Conservation (phyloP, 2,888 invertebrate genomes). For the Patella pellucida region DNA sequence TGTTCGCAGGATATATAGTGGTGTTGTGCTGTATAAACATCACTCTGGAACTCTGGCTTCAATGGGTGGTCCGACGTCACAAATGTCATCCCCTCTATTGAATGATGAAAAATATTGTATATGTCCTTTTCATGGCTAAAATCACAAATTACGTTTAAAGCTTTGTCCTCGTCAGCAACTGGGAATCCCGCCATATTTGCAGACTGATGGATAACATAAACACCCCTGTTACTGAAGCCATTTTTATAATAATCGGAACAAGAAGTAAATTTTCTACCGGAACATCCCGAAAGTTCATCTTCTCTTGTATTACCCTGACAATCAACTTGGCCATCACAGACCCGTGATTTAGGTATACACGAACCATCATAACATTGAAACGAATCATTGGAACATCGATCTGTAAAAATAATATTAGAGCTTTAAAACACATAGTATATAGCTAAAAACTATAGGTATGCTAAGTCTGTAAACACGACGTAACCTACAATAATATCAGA, state of each 20-base stretch:
- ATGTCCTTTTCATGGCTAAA: neutral
- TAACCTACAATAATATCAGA: too few relatives aligned
- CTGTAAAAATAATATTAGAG: neutral
- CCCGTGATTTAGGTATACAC: slow-evolving; percentile 7
- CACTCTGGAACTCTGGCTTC: too few relatives aligned
- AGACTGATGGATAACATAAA: neutral
- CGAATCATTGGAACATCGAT: neutral
- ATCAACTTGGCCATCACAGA: slow-evolving; percentile 19
- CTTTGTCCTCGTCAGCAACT: neutral
- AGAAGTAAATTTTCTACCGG: neutral
- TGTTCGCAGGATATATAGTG: neutral
- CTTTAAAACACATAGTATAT: too few relatives aligned
- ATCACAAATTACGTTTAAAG: too few relatives aligned
- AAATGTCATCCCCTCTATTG: neutral
- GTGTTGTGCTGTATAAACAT: neutral
- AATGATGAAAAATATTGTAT: neutral
- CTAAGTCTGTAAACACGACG: too few relatives aligned
- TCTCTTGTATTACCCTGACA: slow-evolving; percentile 13
- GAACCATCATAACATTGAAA: slow-evolving; percentile 21
- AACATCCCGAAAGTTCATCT: slow-evolving; percentile 12
- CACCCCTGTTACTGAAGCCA: neutral
- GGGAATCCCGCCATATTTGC: neutral
- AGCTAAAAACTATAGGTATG: too few relatives aligned
- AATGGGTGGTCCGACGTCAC: too few relatives aligned
- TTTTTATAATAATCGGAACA: slow-evolving; percentile 11